Evolutionary conservation across 2,888 invertebrate genomes (phyloP).

Genomic region (Acanthacorydalis orientalis): DNA sequence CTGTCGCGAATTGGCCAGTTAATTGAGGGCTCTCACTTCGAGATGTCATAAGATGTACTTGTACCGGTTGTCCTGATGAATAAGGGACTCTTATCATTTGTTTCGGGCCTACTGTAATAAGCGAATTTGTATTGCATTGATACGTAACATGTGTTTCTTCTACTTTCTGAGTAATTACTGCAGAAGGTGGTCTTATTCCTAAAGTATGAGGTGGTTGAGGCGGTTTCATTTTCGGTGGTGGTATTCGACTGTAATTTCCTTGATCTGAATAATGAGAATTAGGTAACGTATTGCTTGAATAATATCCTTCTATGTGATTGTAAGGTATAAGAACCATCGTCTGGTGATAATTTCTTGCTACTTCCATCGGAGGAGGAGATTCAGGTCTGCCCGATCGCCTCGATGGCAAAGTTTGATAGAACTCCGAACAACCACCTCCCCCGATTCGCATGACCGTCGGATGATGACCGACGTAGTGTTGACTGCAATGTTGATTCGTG

Average conservation of each 20-base stretch:
- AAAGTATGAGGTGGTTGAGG: constrained; percentile 23
- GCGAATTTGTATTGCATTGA: constrained; percentile 12
- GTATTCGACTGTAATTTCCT: constrained; percentile 13
- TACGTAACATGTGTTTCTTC: constrained; percentile 19
- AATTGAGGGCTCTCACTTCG: constrained; percentile 24
- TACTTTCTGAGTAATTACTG: background rate
- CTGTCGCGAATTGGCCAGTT: constrained; percentile 21
- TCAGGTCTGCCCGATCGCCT: constrained; percentile 39
- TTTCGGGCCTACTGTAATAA: constrained; percentile 12
- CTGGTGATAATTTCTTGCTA: constrained; percentile 43
- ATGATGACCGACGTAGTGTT: constrained; percentile 18
- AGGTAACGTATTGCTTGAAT: constrained; percentile 12
- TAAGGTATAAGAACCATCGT: constrained; percentile 53
- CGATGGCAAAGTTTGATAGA: constrained; percentile 20
- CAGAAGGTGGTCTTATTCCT: constrained; percentile 11
- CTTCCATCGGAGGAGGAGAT: constrained; percentile 48
- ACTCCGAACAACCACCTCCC: constrained; percentile 18
- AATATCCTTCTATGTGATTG: constrained; percentile 28
- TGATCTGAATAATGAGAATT: constrained; percentile 16
- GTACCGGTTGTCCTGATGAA: constrained; percentile 12
- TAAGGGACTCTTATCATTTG: constrained; percentile 17
- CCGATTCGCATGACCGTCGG: constrained; percentile 20
- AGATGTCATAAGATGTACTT: constrained; percentile 18
- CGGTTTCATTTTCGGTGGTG: constrained; percentile 1
- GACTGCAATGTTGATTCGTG: constrained; percentile 21